Conservation (phyloP, 35 echinoderm and acorn worm species). For the Heliocidaris tuberculata region DNA sequence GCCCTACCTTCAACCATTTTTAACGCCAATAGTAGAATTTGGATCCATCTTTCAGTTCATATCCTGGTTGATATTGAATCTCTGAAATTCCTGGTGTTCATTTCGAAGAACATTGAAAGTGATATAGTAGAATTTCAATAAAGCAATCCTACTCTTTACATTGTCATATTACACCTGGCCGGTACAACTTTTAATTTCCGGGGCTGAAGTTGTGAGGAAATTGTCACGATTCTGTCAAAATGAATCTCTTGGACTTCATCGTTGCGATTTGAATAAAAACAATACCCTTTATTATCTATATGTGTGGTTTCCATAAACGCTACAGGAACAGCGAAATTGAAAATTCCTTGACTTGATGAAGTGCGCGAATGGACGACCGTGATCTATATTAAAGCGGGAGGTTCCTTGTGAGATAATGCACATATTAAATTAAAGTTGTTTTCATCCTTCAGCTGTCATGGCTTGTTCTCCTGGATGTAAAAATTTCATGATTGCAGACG, state of each 20-base stretch:
- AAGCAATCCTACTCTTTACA: not conserved
- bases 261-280: not conserved
- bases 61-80: too few relatives aligned
- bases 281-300: not conserved
- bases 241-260: not conserved
- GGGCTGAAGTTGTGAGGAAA: not conserved
- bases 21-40: too few relatives aligned
- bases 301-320: not conserved
- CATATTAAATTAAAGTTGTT: not conserved
- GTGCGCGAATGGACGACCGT: not conserved
- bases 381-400: not conserved
- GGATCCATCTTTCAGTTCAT: too few relatives aligned
- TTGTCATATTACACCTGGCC: not conserved
- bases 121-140: not conserved
- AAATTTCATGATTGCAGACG: not conserved
- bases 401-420: not conserved
- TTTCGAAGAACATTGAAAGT: not conserved
- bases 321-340: not conserved
- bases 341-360: not conserved
- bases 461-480: not conserved
- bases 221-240: not conserved
- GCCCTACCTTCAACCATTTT: too few relatives aligned
- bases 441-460: not conserved
- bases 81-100: too few relatives aligned
- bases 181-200: not conserved